Conservation (phyloP, 2,888 invertebrate species). For the Stomorhina lunata region DNA sequence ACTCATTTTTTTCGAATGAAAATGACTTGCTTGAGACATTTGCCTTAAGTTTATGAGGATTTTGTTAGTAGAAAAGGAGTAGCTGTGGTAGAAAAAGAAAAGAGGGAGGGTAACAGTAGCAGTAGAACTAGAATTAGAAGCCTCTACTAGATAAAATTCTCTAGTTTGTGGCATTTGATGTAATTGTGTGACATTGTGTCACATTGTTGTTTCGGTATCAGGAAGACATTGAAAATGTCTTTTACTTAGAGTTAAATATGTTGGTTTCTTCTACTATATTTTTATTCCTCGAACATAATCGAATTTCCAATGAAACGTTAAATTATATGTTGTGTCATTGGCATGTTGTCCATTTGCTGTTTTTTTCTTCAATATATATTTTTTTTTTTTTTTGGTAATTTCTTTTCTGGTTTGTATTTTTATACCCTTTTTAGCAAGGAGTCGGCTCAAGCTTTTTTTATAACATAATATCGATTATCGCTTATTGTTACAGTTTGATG, state of each 20-base stretch:
- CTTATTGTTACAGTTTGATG: conserved; percentile 55
- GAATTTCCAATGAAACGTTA: conserved; percentile 77
- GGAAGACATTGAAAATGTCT: conserved; percentile 50
- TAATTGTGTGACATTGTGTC: conserved; percentile 62
- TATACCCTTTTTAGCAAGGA: conserved; percentile 52
- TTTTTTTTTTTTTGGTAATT: neutral
- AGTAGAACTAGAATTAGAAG: neutral
- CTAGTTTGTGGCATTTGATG: conserved; percentile 52
- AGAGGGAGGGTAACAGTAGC: neutral
- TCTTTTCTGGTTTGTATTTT: neutral
- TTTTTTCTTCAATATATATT: neutral
- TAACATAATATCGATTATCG: conserved; percentile 59
- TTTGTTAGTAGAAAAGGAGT: neutral
- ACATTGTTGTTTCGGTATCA: conserved; percentile 28
- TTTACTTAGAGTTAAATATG: conserved; percentile 19
- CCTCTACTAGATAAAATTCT: conserved; percentile 46
- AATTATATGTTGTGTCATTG: conserved; percentile 70
- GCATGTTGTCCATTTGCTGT: conserved; percentile 39
- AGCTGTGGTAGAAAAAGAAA: neutral
- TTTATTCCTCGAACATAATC: conserved; percentile 73
- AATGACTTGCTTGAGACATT: conserved; percentile 23
- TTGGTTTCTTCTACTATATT: conserved; percentile 66
- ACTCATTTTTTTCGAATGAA: conserved; percentile 5
- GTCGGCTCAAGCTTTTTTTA: conserved; percentile 49
- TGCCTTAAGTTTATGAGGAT: neutral